Evolutionary conservation across 2,888 invertebrate species (phyloP).

Genomic region (Dolichopus griseipennis): DNA sequence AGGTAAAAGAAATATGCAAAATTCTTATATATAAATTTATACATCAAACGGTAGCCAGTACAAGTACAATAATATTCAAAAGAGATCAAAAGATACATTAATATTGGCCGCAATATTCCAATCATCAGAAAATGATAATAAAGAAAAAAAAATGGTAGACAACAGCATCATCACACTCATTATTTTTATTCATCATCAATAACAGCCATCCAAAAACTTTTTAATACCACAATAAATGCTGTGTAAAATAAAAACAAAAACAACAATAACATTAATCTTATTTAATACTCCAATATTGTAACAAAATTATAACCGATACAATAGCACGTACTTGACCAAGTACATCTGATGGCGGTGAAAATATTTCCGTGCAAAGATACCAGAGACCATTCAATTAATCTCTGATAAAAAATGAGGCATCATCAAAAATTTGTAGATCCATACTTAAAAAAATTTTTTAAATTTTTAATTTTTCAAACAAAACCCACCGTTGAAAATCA

Average conservation of each 20-base stretch:
- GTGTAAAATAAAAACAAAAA: too few species aligned
- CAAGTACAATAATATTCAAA: background rate
- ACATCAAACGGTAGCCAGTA: background rate
- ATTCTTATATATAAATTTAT: too few species aligned
- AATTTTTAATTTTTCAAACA: background rate
- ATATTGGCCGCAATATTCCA: background rate
- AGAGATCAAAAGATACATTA: background rate
- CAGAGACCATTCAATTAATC: background rate
- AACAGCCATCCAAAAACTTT: too few species aligned
- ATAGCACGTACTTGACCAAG: constrained; percentile 2
- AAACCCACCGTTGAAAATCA: background rate
- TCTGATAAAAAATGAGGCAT: background rate
- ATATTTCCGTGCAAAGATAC: background rate
- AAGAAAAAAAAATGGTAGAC: too few species aligned
- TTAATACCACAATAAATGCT: too few species aligned
- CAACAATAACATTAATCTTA: too few species aligned
- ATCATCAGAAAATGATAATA: too few species aligned
- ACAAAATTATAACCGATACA: background rate
- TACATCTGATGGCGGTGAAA: background rate
- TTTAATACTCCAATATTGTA: background rate
- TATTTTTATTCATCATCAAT: too few species aligned
- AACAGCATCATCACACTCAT: too few species aligned
- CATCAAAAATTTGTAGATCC: background rate
- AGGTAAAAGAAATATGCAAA: too few species aligned
- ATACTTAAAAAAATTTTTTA: background rate